Conservation (phyloP, 2,113 vertebrate species). For the Taxidea taxus region DNA sequence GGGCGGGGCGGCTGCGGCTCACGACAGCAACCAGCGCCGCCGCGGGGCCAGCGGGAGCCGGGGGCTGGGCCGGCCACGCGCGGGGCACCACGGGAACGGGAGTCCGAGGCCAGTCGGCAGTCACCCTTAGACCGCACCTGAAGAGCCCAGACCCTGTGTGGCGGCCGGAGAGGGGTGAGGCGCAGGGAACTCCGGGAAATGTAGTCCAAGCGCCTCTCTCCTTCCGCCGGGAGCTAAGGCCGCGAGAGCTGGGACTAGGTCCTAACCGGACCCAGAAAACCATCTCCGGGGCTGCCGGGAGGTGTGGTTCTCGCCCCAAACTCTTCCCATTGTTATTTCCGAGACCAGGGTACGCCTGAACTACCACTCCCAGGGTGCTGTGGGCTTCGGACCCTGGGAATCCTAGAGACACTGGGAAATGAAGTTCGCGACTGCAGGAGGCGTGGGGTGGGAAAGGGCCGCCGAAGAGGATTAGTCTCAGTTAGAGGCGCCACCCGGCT, state of each 20-base stretch:
- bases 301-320: conserved; percentile 7
- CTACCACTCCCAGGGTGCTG: conserved; percentile 52
- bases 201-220: conserved; percentile 42
- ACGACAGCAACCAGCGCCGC: conserved; percentile 62
- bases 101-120: conserved; percentile 42
- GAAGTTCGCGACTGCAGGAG: background rate
- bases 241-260: background rate
- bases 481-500: background rate
- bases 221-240: background rate
- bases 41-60: conserved; percentile 17
- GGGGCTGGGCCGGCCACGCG: conserved; percentile 54
- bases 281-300: background rate
- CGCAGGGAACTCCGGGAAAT: conserved; percentile 58
- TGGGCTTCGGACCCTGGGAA: background rate
- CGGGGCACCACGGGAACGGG: conserved; percentile 73
- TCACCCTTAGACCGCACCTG: conserved; percentile 17
- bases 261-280: background rate
- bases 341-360: background rate
- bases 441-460: background rate
- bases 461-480: background rate
- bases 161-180: background rate
- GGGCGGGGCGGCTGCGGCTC: conserved; percentile 35
- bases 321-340: conserved; percentile 1
- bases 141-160: background rate
- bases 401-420: background rate